A percentile compares a stretch with the other conserved stretches of the same genome.
These are phyloP conservation scores for Limosa lapponica DNA, from an alignment of 2,797 vertebrate species.

Conservation along the genomic window DNA sequence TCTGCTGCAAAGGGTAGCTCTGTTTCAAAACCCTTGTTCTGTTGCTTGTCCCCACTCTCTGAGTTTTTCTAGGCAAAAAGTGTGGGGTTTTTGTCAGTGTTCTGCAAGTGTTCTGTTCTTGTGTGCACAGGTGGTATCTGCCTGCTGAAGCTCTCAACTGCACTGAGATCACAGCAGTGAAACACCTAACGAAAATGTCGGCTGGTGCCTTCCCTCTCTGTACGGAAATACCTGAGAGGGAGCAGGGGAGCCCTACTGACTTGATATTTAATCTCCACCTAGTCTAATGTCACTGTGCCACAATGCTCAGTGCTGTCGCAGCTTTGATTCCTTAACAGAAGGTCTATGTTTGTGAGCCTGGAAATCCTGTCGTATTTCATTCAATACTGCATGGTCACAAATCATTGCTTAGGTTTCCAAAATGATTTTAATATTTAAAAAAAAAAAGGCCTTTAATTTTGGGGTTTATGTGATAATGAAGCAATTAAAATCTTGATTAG, in stretches of 20 bases:
- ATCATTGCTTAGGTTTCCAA: neutral
- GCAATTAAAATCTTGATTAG: neutral
- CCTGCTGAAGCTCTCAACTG: fast-evolving
- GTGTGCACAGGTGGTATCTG: neutral
- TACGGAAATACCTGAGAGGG: neutral
- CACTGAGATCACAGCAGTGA: neutral
- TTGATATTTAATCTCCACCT: neutral
- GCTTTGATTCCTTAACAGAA: neutral
- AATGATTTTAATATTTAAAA: neutral
- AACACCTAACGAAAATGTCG: neutral
- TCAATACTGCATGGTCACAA: fast-evolving
- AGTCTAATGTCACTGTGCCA: neutral
- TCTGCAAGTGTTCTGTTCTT: neutral
- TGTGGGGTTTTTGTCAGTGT: neutral
- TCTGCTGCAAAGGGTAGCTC: neutral
- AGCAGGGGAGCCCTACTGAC: neutral
- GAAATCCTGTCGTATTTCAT: neutral
- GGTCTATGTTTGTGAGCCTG: neutral
- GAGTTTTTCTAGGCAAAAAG: neutral
- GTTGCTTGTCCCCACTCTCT: neutral
- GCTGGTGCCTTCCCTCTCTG: neutral
- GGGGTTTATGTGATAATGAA: neutral
- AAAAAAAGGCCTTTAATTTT: neutral
- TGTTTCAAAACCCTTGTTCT: neutral
- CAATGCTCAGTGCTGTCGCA: neutral